Percentiles rank a stretch among this genome's conserved stretches.
Conservation (phyloP, 2,888 invertebrate species). For the Nysson spinosus region DNA sequence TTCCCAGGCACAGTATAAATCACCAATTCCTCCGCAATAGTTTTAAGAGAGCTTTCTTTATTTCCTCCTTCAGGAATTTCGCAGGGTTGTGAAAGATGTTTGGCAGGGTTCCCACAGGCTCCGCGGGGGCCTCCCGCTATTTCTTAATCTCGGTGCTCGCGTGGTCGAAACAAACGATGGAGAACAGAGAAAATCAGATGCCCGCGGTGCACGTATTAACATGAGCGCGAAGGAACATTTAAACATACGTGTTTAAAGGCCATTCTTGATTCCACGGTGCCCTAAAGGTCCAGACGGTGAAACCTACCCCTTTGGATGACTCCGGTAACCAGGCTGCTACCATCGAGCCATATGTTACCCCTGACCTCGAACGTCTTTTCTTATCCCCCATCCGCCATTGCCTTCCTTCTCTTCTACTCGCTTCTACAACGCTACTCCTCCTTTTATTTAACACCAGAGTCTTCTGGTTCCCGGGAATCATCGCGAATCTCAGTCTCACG, state of each 20-base stretch:
- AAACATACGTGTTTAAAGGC: no score
- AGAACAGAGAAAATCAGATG: slow-evolving; percentile 22
- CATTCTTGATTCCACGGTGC: no score
- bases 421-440: slow-evolving; percentile 8
- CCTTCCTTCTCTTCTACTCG: slow-evolving; percentile 1
- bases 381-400: slow-evolving; percentile 24
- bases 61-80: slow-evolving; percentile 15
- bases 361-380: slow-evolving; percentile 44
- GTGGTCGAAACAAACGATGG: slow-evolving; percentile 47
- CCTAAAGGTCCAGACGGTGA: slow-evolving; percentile 16
- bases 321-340: slow-evolving; percentile 11
- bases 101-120: slow-evolving; percentile 54
- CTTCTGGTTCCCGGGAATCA: background rate
- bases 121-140: slow-evolving; percentile 70
- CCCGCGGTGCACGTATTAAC: slow-evolving; percentile 25
- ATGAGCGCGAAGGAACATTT: slow-evolving; percentile 8
- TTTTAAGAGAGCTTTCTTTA: slow-evolving; percentile 12
- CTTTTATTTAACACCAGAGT: background rate
- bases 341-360: slow-evolving; percentile 31
- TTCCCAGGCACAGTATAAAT: no score
- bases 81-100: slow-evolving; percentile 6
- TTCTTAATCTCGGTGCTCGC: slow-evolving; percentile 61
- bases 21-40: no score
- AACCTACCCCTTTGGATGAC: slow-evolving; percentile 43
- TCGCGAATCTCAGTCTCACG: background rate